These are phyloP conservation scores for Drosophila insularis DNA, from an alignment of 1,140 invertebrate species.

Conservation along the genomic window DNA sequence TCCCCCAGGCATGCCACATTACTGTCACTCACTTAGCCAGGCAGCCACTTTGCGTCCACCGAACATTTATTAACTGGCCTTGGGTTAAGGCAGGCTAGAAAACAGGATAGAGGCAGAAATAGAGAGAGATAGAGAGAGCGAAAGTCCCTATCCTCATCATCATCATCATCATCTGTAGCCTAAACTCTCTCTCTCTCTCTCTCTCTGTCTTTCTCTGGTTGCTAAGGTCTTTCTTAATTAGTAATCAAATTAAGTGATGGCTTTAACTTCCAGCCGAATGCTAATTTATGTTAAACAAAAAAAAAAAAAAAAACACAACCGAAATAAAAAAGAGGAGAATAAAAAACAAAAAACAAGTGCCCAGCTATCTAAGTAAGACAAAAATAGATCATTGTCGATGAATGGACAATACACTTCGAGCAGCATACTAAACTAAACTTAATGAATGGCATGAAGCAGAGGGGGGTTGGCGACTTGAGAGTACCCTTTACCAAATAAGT, in stretches of 20 bases:
- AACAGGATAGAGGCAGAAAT: background rate
- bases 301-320: background rate
- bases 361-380: background rate
- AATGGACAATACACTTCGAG: no score
- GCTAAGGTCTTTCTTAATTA: constrained; percentile 15
- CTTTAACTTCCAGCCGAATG: constrained; percentile 18
- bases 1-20: constrained; percentile 16
- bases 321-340: background rate
- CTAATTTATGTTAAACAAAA: constrained; percentile 11
- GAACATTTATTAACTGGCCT: constrained; percentile 18
- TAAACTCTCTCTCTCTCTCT: no score
- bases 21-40: constrained; percentile 16
- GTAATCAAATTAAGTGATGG: constrained; percentile 23
- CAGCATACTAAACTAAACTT: no score
- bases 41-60: constrained; percentile 1
- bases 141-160: background rate
- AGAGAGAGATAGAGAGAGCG: background rate
- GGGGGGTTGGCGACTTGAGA: no score
- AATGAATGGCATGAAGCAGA: no score
- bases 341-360: background rate
- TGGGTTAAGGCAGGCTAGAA: background rate
- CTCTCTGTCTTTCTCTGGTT: background rate
- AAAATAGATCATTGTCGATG: background rate
- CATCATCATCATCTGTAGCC: no score
- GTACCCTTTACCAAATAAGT: no score